Evolutionary conservation across 2,797 vertebrate species (phyloP).

Genomic region (Myotis planiceps): DNA sequence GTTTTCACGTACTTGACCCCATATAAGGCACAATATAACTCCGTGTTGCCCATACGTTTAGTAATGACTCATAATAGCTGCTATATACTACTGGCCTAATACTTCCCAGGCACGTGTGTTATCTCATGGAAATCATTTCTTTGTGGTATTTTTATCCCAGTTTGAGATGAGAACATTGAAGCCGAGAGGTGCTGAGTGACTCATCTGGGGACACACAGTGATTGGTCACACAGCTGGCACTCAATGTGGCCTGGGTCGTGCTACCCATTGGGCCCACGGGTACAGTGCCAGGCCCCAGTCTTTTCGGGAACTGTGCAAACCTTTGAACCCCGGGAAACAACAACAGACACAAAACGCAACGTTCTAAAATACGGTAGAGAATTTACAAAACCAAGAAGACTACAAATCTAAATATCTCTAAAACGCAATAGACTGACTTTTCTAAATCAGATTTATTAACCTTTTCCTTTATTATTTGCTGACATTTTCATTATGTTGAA

Average conservation of each 20-base stretch:
- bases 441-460: neutral
- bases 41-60: neutral
- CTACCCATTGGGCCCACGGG: neutral
- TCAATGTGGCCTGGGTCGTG: accelerated
- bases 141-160: neutral
- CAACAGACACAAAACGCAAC: neutral
- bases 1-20: neutral
- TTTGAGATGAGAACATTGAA: neutral
- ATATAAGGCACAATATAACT: neutral
- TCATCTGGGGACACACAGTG: neutral
- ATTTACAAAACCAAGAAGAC: neutral
- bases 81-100: neutral
- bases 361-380: neutral
- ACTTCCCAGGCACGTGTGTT: neutral
- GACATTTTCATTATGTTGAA: neutral
- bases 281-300: neutral
- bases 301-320: neutral
- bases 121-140: neutral
- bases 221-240: neutral
- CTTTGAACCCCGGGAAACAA: neutral
- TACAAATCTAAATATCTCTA: neutral
- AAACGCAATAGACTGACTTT: neutral
- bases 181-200: neutral
- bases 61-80: neutral
- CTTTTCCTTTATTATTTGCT: neutral